Conservation (phyloP, 1,140 invertebrate genomes). For the Halictus rubicundus region DNA sequence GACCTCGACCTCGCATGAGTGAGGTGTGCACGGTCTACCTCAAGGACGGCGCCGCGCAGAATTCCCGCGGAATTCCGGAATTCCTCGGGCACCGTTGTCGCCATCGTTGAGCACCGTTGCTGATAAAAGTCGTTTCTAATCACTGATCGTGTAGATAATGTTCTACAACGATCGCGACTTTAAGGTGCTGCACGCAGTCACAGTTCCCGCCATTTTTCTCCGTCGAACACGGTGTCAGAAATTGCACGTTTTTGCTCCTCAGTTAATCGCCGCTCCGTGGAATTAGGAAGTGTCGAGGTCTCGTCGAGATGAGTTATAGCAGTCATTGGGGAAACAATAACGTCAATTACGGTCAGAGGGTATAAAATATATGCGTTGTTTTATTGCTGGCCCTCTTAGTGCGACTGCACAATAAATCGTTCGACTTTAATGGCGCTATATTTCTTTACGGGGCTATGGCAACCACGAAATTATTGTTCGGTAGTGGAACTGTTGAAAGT, state of each 20-base stretch:
- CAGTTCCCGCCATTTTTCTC: not conserved
- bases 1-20: conserved; percentile 39
- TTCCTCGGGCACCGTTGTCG: conserved; percentile 7
- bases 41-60: conserved; percentile 22
- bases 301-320: not conserved
- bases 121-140: conserved; percentile 55
- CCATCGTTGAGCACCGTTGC: not conserved
- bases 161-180: conserved; percentile 45
- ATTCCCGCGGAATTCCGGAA: conserved; percentile 28
- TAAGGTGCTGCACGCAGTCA: conserved; percentile 1
- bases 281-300: conserved; percentile 24
- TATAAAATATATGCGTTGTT: not conserved
- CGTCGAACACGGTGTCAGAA: not conserved
- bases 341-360: not conserved
- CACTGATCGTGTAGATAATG: conserved; percentile 50
- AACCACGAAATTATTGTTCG: not conserved
- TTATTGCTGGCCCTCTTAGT: not conserved
- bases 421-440: not conserved
- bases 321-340: not conserved
- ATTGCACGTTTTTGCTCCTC: not conserved
- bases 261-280: not conserved
- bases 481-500: not conserved
- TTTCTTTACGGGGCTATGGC: not conserved
- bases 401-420: not conserved
- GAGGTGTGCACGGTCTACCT: not conserved